Percentiles rank a stretch among this genome's conserved stretches.
These are phyloP conservation scores for Hirtodrosophila histrioides DNA, from an alignment of 2,888 invertebrate species.

Conservation along the genomic window DNA sequence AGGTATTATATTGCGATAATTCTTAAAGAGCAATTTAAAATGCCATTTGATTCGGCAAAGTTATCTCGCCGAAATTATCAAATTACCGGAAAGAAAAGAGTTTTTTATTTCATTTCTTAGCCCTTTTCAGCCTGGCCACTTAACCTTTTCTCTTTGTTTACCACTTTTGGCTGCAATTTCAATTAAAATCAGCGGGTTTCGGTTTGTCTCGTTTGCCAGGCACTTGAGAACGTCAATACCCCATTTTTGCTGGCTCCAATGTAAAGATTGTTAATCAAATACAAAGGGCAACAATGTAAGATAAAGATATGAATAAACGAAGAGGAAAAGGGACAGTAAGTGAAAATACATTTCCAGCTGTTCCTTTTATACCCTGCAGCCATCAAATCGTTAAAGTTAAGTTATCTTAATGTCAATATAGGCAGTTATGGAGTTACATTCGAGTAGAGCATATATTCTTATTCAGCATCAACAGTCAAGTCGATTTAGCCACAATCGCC, in stretches of 20 bases:
- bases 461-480: no score
- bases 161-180: slow-evolving; percentile 52
- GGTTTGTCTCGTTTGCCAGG: slow-evolving; percentile 11
- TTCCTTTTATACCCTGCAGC: no score
- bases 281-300: slow-evolving; percentile 29
- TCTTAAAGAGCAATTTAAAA: background rate
- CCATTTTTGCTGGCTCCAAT: slow-evolving; percentile 31
- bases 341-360: slow-evolving; percentile 23
- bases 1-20: no score
- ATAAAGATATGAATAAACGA: slow-evolving; percentile 43
- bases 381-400: no score
- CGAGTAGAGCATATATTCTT: no score
- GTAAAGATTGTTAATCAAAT: slow-evolving; percentile 60
- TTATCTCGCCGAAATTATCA: slow-evolving; percentile 19
- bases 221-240: slow-evolving; percentile 53
- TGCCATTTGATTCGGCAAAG: background rate
- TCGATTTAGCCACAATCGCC: no score
- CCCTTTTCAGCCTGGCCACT: slow-evolving; percentile 28
- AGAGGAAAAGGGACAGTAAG: slow-evolving; percentile 28
- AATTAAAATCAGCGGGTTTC: slow-evolving; percentile 57
- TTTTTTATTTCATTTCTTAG: slow-evolving; percentile 31
- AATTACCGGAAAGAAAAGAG: slow-evolving; percentile 19
- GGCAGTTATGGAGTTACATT: no score
- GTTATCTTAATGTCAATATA: no score
- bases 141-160: slow-evolving; percentile 27